These are phyloP conservation scores for Aviceda subcristata DNA, from an alignment of 2,113 vertebrate species.

Conservation along the genomic window DNA sequence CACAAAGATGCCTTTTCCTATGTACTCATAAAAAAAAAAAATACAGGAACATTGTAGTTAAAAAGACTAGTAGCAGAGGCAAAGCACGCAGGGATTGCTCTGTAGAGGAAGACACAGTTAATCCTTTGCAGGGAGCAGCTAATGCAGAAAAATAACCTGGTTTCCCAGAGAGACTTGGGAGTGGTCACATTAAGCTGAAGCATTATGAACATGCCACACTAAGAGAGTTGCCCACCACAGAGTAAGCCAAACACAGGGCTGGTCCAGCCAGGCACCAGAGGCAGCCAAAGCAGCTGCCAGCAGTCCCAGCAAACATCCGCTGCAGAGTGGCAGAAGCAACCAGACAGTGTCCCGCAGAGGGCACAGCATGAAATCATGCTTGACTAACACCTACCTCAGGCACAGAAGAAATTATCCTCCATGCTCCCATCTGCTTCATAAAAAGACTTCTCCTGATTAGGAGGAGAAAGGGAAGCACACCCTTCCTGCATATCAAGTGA, in stretches of 20 bases:
- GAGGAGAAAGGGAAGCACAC: not conserved
- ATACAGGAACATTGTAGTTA: not conserved
- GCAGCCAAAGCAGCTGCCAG: not conserved
- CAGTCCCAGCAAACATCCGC: not conserved
- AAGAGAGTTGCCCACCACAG: not conserved
- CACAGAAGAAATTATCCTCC: not conserved
- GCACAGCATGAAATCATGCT: not conserved
- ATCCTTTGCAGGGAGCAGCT: not conserved
- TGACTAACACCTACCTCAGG: not conserved
- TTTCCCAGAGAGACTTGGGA: not conserved
- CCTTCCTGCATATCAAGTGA: not conserved
- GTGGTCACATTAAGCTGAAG: rapidly evolving
- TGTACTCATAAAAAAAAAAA: not conserved
- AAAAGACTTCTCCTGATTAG: not conserved
- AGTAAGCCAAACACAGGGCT: not conserved
- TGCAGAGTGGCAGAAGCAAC: not conserved
- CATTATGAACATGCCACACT: rapidly evolving
- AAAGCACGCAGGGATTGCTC: not conserved
- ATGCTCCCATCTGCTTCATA: not conserved
- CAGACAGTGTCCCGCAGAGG: not conserved
- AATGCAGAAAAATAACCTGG: not conserved
- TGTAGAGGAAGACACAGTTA: not conserved
- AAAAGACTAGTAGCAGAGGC: not conserved
- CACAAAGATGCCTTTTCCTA: not conserved
- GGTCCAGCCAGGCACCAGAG: not conserved